Conservation (phyloP, 2,797 vertebrate species). For the Pampus argenteus region DNA sequence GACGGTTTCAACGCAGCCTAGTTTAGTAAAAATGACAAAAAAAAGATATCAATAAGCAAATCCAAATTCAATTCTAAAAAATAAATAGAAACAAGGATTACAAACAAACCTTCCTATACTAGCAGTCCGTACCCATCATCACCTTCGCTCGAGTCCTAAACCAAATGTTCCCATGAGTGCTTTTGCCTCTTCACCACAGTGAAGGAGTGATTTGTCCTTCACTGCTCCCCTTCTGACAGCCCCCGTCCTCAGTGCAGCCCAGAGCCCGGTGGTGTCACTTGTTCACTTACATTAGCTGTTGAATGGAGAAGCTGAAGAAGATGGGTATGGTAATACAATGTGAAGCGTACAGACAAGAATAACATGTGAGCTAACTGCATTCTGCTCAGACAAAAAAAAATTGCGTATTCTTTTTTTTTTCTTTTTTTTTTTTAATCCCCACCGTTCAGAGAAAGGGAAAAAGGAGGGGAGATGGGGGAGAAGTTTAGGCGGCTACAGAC, state of each 20-base stretch:
- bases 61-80: conserved; percentile 75
- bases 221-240: background rate
- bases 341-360: conserved; percentile 89
- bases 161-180: conserved; percentile 33
- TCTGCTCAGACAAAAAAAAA: conserved; percentile 88
- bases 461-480: conserved; percentile 20
- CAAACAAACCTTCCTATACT: conserved; percentile 61
- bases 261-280: conserved; percentile 84
- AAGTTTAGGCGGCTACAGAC: conserved; percentile 85
- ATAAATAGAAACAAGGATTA: conserved; percentile 73
- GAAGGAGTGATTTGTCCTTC: conserved; percentile 3
- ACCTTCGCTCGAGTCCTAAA: conserved; percentile 33
- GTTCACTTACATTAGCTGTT: conserved; percentile 93
- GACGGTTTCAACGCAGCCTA: conserved; percentile 38
- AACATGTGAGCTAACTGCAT: conserved; percentile 91
- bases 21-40: conserved; percentile 52
- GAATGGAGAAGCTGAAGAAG: conserved; percentile 93
- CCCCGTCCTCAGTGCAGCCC: conserved; percentile 71
- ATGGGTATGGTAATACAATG: conserved; percentile 89
- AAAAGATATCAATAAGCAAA: conserved; percentile 59
- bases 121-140: conserved; percentile 59
- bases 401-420: conserved; percentile 75
- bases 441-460: conserved; percentile 80
- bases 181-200: conserved; percentile 22
- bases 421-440: conserved; percentile 71